These are phyloP conservation scores for Cliona cf. orientalis DNA, from an alignment of 37 sponge, comb jelly and placozoan genomes.

Conservation along the genomic window DNA sequence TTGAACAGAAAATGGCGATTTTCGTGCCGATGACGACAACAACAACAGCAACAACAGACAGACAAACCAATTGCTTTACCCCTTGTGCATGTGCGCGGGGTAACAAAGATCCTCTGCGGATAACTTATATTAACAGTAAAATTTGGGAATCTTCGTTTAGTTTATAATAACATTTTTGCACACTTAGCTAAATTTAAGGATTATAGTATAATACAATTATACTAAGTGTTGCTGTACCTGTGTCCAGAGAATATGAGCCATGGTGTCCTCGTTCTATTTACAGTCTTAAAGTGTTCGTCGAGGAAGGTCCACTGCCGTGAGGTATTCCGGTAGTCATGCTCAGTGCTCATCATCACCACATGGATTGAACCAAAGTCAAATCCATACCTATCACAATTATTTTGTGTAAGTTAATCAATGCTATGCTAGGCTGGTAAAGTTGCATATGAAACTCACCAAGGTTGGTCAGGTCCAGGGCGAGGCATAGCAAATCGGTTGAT, in stretches of 20 bases:
- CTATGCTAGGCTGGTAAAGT: no score
- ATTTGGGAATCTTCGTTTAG: no score
- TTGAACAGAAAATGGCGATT: no score
- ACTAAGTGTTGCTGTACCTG: conserved; percentile 43
- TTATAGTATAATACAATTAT: no score
- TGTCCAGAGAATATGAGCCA: conserved; percentile 88
- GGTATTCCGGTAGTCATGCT: conserved; percentile 54
- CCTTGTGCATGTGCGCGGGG: no score
- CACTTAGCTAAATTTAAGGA: no score
- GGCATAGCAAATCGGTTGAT: conserved; percentile 79
- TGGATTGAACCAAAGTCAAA: conserved; percentile 74
- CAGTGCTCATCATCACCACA: conserved; percentile 82
- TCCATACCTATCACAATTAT: conserved; percentile 62
- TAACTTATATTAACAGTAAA: not conserved
- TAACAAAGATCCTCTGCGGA: no score
- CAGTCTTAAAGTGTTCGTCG: conserved; percentile 48
- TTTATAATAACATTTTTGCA: no score
- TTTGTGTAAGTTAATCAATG: not conserved
- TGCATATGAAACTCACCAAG: conserved; percentile 61
- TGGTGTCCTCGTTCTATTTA: conserved; percentile 71
- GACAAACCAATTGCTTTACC: no score
- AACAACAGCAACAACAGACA: no score
- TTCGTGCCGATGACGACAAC: no score
- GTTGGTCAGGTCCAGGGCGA: conserved; percentile 57
- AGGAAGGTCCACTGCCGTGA: conserved; percentile 65